phyloP scores from a whole-genome alignment of 2,888 invertebrate genomes.

The Drosophila silvestris region DNA sequence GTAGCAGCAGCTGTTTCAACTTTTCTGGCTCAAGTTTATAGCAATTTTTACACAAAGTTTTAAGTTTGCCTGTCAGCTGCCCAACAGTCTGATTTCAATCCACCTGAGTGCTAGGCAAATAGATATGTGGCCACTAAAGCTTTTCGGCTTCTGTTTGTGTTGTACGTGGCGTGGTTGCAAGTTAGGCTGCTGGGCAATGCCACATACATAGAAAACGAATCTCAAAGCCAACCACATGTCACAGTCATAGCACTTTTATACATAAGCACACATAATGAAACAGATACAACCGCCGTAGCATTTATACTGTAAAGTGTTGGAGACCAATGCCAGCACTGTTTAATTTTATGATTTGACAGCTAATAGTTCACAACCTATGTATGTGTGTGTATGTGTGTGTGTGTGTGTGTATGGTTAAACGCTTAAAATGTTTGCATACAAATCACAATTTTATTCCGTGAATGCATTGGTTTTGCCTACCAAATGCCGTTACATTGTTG shows the following conservation, averaged over 20 bases:
- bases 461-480: constrained; percentile 30
- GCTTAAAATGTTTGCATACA: constrained; percentile 66
- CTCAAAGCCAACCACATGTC: constrained; percentile 59
- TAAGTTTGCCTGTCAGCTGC: constrained; percentile 27
- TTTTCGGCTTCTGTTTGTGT: constrained; percentile 41
- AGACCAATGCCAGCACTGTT: constrained; percentile 9
- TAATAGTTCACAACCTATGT: constrained; percentile 1
- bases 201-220: constrained; percentile 63
- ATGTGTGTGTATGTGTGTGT: constrained; percentile 10
- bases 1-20: constrained; percentile 25
- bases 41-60: constrained; percentile 71
- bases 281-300: background rate
- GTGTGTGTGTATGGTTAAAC: constrained; percentile 35
- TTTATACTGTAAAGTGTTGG: constrained; percentile 7
- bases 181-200: constrained; percentile 16
- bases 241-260: constrained; percentile 28
- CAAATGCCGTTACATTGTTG: constrained; percentile 40
- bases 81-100: constrained; percentile 18
- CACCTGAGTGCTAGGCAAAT: constrained; percentile 58
- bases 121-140: constrained; percentile 17
- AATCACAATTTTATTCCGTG: constrained; percentile 57
- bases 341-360: constrained; percentile 8
- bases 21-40: constrained; percentile 40
- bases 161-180: constrained; percentile 13
- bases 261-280: constrained; percentile 9